These are phyloP conservation scores for Narcine bancroftii DNA, from an alignment of 2,113 vertebrate species.

Conservation along the genomic window DNA sequence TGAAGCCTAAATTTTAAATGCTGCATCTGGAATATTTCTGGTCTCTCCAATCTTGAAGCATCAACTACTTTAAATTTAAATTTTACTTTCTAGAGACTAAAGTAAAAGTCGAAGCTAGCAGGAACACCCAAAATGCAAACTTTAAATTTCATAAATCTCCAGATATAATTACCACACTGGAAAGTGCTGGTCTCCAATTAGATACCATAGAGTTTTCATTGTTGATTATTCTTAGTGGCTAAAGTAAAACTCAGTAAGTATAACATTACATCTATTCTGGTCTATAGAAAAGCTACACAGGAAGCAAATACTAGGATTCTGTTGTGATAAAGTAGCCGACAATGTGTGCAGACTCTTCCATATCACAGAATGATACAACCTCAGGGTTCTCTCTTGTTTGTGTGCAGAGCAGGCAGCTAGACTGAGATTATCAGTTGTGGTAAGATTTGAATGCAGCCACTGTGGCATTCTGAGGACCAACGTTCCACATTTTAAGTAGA, in stretches of 20 bases:
- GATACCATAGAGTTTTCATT: too few relatives aligned
- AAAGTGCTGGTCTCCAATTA: neutral
- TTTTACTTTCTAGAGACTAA: neutral
- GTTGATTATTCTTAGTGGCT: too few relatives aligned
- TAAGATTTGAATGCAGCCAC: neutral
- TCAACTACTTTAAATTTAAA: neutral
- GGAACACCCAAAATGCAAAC: too few relatives aligned
- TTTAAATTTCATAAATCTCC: too few relatives aligned
- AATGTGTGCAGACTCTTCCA: neutral
- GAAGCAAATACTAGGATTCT: neutral
- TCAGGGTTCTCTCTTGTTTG: neutral
- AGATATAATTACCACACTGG: neutral
- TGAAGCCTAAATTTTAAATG: too few relatives aligned
- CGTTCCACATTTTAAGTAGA: neutral
- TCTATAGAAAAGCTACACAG: neutral
- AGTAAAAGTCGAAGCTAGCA: neutral
- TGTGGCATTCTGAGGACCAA: neutral
- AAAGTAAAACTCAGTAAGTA: neutral
- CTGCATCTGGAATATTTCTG: too few relatives aligned
- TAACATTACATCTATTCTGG: neutral
- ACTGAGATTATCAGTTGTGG: neutral
- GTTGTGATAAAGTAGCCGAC: neutral
- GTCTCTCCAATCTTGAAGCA: too few relatives aligned
- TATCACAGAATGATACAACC: neutral
- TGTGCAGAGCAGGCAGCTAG: slow-evolving; percentile 3